These are phyloP conservation scores for Brenthis ino DNA, from an alignment of 2,888 invertebrate genomes.

Conservation along the genomic window DNA sequence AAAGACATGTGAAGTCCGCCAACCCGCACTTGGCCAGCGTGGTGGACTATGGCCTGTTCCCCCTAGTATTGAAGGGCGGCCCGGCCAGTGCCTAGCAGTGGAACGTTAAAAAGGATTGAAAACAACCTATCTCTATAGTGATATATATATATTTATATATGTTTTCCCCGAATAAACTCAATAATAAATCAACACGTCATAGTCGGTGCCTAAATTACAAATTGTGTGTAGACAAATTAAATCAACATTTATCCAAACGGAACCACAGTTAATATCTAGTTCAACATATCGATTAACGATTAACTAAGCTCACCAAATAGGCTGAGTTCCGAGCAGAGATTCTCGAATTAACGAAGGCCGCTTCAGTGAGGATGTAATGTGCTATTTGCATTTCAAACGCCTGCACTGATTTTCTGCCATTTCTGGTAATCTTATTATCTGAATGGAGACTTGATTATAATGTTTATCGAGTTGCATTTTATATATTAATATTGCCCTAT, in stretches of 20 bases:
- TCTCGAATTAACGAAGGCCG: conserved; percentile 33
- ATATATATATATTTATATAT: too few relatives aligned
- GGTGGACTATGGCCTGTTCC: too few relatives aligned
- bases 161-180: too few relatives aligned
- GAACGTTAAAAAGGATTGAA: too few relatives aligned
- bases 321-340: conserved; percentile 28
- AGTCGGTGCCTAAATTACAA: too few relatives aligned
- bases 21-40: too few relatives aligned
- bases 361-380: conserved; percentile 32
- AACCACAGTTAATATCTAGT: neutral
- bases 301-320: conserved; percentile 2
- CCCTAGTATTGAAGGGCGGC: too few relatives aligned
- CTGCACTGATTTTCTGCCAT: conserved; percentile 27
- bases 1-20: too few relatives aligned
- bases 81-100: too few relatives aligned
- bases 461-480: neutral
- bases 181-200: too few relatives aligned
- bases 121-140: too few relatives aligned
- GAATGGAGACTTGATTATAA: conserved; percentile 2
- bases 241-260: neutral
- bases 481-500: neutral
- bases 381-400: conserved; percentile 40
- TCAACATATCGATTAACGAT: neutral
- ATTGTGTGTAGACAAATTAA: too few relatives aligned
- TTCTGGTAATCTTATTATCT: conserved; percentile 14